Evolutionary conservation across 2,113 vertebrate species (phyloP).

Genomic region (Gorilla gorilla): DNA sequence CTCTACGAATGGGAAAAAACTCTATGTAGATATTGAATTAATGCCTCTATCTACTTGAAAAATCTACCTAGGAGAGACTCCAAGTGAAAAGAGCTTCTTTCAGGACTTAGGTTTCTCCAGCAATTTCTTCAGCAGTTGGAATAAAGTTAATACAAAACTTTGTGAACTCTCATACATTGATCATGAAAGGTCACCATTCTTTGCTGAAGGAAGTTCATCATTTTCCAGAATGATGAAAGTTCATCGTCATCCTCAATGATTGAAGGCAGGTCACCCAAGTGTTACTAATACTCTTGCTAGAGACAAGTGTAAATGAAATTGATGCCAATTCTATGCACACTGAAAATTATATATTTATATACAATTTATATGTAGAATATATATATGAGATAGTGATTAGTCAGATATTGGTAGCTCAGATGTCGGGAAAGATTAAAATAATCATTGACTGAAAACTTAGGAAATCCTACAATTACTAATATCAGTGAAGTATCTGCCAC

Average conservation of each 20-base stretch:
- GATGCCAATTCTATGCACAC: background rate
- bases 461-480: constrained; percentile 35
- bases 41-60: constrained; percentile 7
- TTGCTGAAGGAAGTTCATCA: background rate
- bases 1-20: background rate
- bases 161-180: background rate
- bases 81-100: constrained; percentile 32
- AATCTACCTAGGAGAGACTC: background rate
- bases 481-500: background rate
- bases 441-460: constrained; percentile 3
- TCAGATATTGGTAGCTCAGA: background rate
- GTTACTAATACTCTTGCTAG: background rate
- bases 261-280: background rate
- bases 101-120: background rate
- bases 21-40: background rate
- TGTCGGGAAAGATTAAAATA: background rate
- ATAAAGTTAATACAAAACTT: constrained; percentile 8
- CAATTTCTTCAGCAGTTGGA: constrained; percentile 16
- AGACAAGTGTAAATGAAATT: background rate
- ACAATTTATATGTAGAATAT: no score
- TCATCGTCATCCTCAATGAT: background rate
- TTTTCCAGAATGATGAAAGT: background rate
- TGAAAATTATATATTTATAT: background rate
- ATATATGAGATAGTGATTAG: background rate
- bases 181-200: constrained; percentile 3